Evolutionary conservation across 2,113 vertebrate genomes (phyloP), one percentile per base, ranked within the genome.

Genomic region (Brachyistius frenatus): DNA sequence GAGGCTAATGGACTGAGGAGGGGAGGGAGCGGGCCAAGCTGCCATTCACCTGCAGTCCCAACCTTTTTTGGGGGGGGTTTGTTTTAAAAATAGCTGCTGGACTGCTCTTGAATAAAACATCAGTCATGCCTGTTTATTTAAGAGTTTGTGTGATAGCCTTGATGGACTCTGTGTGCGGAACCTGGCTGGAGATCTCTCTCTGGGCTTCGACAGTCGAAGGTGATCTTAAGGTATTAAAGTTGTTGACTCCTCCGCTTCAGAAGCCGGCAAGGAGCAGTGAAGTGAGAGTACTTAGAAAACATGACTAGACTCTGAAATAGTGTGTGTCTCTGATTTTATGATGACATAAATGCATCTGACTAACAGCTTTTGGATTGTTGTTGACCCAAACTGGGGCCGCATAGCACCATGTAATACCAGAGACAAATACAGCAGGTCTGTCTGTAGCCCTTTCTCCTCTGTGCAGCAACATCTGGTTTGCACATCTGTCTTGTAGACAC

Each of bases 391-490:
- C 53, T 10, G 63, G 33, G 31, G 57, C 61, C 6, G 35, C 31
- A 31, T 15, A 46, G 49, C 39, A 7, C 44, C 8, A 57, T 3
- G 23, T 3, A 8, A 16, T 46, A 33, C 33, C 5, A 33, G 61
- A 37, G 52, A 78, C 66, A 75, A 68, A 76, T 44, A 65, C 73
- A 64, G 50, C 47, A 35, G 57, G 62, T 73, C 69, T 44, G 80
- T 61, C 65, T 76, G 80, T 35, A 35, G 80, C 65, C 30, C 75
- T 79, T 82, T 88, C 66, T 77, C 70, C 81, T 83, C 57, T 15
- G 62, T 63, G 81, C 54, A 66, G 33, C 36, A 87, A 89, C 93
- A 94, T 92, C 92, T 93, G 93, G 66, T 90, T 86, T 73, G 70
- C 65, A 86, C 91, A 93, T 94, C 91, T 92, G 93, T 85, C 67